These are phyloP conservation scores for Temnothorax rugatulus DNA, from an alignment of 2,888 invertebrate species.

Conservation along the genomic window DNA sequence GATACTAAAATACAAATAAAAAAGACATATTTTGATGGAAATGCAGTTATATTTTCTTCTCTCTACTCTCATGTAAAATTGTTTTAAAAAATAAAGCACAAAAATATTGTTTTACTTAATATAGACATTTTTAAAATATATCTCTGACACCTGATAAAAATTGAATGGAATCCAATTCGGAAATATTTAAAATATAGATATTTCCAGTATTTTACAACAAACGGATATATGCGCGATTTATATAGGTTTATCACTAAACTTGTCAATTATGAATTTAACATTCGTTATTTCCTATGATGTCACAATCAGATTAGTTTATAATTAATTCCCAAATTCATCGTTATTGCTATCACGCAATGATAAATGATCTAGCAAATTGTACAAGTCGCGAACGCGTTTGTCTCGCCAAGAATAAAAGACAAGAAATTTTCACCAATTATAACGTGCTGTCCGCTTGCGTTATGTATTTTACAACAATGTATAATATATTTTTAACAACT, in stretches of 20 bases:
- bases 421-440: conserved; percentile 9
- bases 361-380: not conserved
- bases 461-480: not conserved
- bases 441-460: not conserved
- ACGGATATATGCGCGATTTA: not conserved
- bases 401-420: conserved; percentile 7
- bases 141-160: not conserved
- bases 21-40: not conserved
- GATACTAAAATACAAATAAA: not conserved
- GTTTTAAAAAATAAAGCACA: not conserved
- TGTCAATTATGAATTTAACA: not conserved
- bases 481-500: not conserved
- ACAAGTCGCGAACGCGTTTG: not conserved
- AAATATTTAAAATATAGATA: not conserved
- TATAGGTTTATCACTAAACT: not conserved
- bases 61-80: not conserved
- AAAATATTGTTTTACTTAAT: not conserved
- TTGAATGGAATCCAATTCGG: not conserved
- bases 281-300: no score
- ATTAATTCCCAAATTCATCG: conserved; percentile 8
- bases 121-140: not conserved
- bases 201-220: not conserved
- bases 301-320: no score
- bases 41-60: not conserved
- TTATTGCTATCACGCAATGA: not conserved